Percentiles rank a stretch among this genome's conserved stretches.
Evolutionary conservation across 2,888 invertebrate species (phyloP).

Genomic region (Nomada ruficornis): DNA sequence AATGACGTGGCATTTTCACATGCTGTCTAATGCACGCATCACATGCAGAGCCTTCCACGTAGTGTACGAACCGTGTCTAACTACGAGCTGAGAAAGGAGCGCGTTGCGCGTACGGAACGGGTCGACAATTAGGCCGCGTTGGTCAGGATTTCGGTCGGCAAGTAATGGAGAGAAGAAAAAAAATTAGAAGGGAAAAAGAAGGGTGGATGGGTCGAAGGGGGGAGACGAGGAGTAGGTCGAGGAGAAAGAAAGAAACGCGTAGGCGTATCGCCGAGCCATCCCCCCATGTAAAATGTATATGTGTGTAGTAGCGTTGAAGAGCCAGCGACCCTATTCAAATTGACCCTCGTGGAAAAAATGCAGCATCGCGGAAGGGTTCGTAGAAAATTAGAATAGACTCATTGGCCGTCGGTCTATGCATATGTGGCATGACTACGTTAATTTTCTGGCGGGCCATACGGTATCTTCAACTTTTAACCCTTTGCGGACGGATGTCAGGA

Average conservation of each 20-base stretch:
- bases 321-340: conserved; percentile 80
- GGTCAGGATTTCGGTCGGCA: conserved; percentile 10
- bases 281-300: conserved; percentile 18
- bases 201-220: not conserved
- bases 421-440: conserved; percentile 81
- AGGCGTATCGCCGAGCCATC: conserved; percentile 74
- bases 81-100: not conserved
- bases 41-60: not conserved
- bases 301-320: conserved; percentile 21
- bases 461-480: conserved; percentile 62
- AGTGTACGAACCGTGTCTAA: conserved; percentile 11
- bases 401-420: conserved; percentile 75
- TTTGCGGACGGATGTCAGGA: not conserved
- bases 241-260: conserved; percentile 65
- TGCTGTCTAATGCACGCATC: conserved; percentile 8
- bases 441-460: conserved; percentile 76
- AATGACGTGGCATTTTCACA: conserved; percentile 59
- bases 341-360: conserved; percentile 81
- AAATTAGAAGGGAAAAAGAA: not conserved
- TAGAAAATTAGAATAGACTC: conserved; percentile 80
- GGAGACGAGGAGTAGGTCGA: conserved; percentile 28
- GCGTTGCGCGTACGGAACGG: not conserved
- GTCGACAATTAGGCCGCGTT: conserved; percentile 15
- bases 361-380: conserved; percentile 75
- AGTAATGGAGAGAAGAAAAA: not conserved